A percentile compares a stretch with the other conserved stretches of the same genome.
Evolutionary conservation across 1,140 invertebrate species (phyloP).

Genomic region (Triops cancriformis): DNA sequence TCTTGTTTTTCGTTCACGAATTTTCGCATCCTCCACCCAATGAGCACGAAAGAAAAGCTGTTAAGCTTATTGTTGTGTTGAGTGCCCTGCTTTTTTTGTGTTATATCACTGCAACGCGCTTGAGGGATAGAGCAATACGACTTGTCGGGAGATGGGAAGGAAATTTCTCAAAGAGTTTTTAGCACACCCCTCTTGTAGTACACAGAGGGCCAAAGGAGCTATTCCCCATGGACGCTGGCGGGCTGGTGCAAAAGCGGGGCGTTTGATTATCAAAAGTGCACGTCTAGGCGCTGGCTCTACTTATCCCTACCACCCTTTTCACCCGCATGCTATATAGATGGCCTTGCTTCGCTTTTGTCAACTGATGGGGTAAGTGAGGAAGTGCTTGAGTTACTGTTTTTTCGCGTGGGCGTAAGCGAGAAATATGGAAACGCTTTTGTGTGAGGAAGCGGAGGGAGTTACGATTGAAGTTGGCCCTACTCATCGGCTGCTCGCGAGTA

Average conservation of each 20-base stretch:
- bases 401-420: too few relatives aligned
- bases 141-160: not conserved
- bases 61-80: slow-evolving; percentile 11
- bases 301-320: not conserved
- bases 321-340: not conserved
- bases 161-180: slow-evolving; percentile 7
- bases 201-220: not conserved
- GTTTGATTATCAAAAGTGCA: slow-evolving; percentile 10
- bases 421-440: too few relatives aligned
- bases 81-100: not conserved
- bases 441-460: too few relatives aligned
- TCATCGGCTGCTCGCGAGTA: too few relatives aligned
- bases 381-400: not conserved
- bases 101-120: not conserved
- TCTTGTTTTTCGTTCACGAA: not conserved
- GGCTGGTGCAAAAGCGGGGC: not conserved
- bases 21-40: not conserved
- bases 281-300: not conserved
- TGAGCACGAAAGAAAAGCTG: not conserved
- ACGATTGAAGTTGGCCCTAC: too few relatives aligned
- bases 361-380: not conserved
- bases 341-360: not conserved
- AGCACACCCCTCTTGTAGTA: slow-evolving; percentile 4
- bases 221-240: not conserved
- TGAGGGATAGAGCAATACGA: not conserved